These are phyloP conservation scores for Hoplodrina ambigua DNA, from an alignment of 2,888 invertebrate genomes.

Conservation along the genomic window DNA sequence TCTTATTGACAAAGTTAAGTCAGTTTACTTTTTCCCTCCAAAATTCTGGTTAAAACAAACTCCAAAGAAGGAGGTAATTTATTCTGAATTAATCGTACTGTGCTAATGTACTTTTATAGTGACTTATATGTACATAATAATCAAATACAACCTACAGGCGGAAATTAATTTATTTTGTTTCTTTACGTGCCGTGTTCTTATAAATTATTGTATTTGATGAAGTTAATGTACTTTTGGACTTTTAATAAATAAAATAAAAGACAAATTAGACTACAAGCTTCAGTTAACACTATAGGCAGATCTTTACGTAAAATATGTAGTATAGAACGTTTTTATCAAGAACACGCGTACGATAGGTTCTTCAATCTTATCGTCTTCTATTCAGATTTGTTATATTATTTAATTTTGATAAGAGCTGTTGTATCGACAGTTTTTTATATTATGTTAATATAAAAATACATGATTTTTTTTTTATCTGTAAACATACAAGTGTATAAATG, in stretches of 20 bases:
- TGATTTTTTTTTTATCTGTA: too few relatives aligned
- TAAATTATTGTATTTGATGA: background rate
- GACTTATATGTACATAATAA: background rate
- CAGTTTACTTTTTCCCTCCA: conserved; percentile 31
- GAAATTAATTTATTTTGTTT: background rate
- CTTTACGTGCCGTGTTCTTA: background rate
- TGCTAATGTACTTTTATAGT: background rate
- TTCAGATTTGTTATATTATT: background rate
- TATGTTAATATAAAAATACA: background rate
- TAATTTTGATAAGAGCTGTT: conserved; percentile 13
- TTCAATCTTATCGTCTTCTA: conserved; percentile 17
- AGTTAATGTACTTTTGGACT: background rate
- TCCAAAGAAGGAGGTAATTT: background rate
- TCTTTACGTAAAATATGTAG: background rate
- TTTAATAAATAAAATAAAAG: background rate
- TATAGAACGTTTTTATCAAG: background rate
- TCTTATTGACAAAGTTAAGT: background rate
- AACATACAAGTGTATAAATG: too few relatives aligned
- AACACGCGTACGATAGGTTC: background rate
- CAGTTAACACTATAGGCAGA: background rate
- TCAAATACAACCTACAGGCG: background rate
- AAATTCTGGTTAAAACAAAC: conserved; percentile 7
- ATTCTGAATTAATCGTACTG: background rate
- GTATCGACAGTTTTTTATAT: conserved; percentile 1
- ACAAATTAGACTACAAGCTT: background rate